phyloP scores from a whole-genome alignment of 1,140 invertebrate species.

The Grapholita molesta region DNA sequence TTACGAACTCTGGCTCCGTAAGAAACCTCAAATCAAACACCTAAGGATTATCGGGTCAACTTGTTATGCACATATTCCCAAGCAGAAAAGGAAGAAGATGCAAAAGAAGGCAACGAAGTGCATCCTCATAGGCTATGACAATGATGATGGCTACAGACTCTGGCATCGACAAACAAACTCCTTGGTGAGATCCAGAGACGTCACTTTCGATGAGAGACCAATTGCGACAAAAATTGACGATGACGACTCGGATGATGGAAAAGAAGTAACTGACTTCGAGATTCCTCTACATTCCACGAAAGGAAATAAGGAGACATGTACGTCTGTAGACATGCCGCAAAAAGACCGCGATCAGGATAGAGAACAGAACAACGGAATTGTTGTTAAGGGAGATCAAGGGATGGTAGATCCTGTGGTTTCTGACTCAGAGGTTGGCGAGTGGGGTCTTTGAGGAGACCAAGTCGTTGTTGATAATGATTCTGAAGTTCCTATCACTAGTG shows the following conservation, averaged over 20 bases:
- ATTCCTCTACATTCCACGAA: too few relatives aligned
- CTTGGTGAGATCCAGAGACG: background rate
- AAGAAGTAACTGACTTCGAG: background rate
- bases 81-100: slow-evolving; percentile 31
- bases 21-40: slow-evolving; percentile 9
- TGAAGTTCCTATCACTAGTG: background rate
- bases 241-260: background rate
- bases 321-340: background rate
- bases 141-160: slow-evolving; percentile 13
- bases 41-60: slow-evolving; percentile 25
- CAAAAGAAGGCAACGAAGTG: slow-evolving; percentile 5
- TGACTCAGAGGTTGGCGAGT: background rate
- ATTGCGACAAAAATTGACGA: background rate
- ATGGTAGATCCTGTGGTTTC: background rate
- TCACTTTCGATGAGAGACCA: background rate
- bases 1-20: slow-evolving; percentile 14
- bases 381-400: background rate
- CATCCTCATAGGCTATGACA: slow-evolving; percentile 16
- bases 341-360: background rate
- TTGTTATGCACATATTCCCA: slow-evolving; percentile 37
- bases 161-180: background rate
- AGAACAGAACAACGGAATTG: background rate
- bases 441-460: background rate
- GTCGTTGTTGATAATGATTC: background rate
- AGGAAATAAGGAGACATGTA: too few relatives aligned